Base-by-base conservation (phyloP, 2,888 invertebrate species). In the Drosophila niveifrons region DNA sequence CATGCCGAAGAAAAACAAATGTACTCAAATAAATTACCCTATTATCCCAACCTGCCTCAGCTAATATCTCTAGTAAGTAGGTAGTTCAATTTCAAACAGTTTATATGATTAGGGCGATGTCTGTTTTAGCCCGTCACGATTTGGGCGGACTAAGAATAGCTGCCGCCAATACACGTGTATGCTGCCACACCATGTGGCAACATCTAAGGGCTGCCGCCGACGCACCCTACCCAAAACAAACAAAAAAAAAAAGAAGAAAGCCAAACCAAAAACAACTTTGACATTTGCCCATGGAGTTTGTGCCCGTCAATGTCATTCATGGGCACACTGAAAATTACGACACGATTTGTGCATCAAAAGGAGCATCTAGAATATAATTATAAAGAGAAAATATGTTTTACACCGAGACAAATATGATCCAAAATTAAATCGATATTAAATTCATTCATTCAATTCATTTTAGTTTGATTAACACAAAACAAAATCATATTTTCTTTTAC, bases 261-360 rank as follows among this genome's bases (percentile, higher is more conserved):
- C 13, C 47, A 31, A 43, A 39, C 28, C 66, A 66, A 44, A 39
- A 52, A 51, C 61, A 58, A 73, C 66, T 77, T 78, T 88, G 82
- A 82, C 82, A 88, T 88, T 82, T 79, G 85, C 82, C 82, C 79
- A 74, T 76, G 70, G 79, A 74, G 64, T 29, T 29, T 44, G 62
- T 53, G 55, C 43, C 55, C 69, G 63, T 76, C 76, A 76, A 76
- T 76, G 76, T 76, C 76, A 74, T 74, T 76, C 78, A 74, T 46
- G 75, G 62, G 56, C 69, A 68, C 62, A 75, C 18, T 74, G n/a
- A 36, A 78, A 76, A 76, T 76, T 74, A 76, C 75, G 56, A 66
- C 68, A 76, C 62, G 62, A 75, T 58, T 68, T 55, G 74, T 72
- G 74, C 61, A 29, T 50, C 74, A 23, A 48, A 9, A 18, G 9